phyloP scores from a whole-genome alignment of 2,797 vertebrate genomes.

The Vespertilio murinus region DNA sequence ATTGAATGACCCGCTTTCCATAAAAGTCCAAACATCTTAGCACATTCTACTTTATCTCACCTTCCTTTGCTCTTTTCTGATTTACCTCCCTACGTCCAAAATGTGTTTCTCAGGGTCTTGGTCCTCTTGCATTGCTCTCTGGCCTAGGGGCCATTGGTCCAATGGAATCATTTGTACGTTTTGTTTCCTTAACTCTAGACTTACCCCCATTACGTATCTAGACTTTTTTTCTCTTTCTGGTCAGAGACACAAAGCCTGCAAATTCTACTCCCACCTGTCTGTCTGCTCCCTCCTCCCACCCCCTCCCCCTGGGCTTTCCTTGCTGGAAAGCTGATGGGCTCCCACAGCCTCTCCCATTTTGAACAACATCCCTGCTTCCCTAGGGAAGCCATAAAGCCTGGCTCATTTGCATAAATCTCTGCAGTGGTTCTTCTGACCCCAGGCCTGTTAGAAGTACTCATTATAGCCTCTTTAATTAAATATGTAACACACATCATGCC shows the following conservation, averaged over 20 bases:
- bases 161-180: not conserved
- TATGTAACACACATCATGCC: constrained; percentile 75
- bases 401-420: constrained; percentile 75
- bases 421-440: constrained; percentile 72
- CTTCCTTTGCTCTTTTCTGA: not conserved
- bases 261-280: constrained; percentile 6
- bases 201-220: constrained; percentile 47
- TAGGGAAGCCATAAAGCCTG: constrained; percentile 59
- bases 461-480: constrained; percentile 81
- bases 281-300: not conserved
- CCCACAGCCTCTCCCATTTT: constrained; percentile 62
- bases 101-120: not conserved
- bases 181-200: constrained; percentile 32
- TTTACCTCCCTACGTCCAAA: not conserved
- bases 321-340: constrained; percentile 48
- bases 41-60: not conserved
- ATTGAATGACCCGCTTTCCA: not conserved
- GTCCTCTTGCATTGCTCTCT: not conserved
- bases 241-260: constrained; percentile 27
- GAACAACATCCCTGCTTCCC: constrained; percentile 57
- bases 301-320: not conserved
- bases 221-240: not conserved
- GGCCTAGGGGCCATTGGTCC: not conserved
- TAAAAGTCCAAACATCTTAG: not conserved
- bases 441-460: constrained; percentile 78